Percentiles rank a stretch among this genome's conserved stretches.
Conservation (phyloP, 2,888 invertebrate species). For the Acrobasis repandana region DNA sequence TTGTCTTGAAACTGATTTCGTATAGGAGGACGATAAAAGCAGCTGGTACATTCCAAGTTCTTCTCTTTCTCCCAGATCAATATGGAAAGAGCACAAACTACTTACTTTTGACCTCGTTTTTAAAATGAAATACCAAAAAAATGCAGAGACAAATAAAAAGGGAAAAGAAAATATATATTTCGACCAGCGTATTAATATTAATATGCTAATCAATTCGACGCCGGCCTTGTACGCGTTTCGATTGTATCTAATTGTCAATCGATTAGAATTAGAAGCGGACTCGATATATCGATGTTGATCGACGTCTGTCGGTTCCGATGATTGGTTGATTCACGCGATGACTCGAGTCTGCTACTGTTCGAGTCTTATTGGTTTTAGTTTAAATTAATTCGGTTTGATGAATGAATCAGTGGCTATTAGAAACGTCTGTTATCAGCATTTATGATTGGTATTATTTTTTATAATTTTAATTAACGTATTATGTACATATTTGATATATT, state of each 20-base stretch:
- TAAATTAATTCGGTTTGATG: neutral
- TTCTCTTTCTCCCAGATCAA: too few relatives aligned
- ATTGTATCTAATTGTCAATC: slow-evolving; percentile 16
- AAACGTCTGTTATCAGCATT: too few relatives aligned
- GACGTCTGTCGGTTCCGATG: slow-evolving; percentile 3
- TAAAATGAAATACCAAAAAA: too few relatives aligned
- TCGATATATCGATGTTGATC: slow-evolving; percentile 7
- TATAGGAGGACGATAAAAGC: too few relatives aligned
- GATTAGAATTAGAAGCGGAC: neutral
- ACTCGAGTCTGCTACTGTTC: slow-evolving; percentile 1
- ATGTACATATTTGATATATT: too few relatives aligned
- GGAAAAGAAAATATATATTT: neutral
- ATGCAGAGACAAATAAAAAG: neutral
- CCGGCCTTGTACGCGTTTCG: neutral
- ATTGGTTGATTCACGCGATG: slow-evolving; percentile 11
- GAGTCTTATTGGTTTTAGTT: neutral
- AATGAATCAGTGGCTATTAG: neutral
- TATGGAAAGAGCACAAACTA: too few relatives aligned
- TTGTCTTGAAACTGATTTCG: too few relatives aligned
- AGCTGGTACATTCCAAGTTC: too few relatives aligned
- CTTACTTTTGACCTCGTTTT: too few relatives aligned
- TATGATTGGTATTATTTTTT: too few relatives aligned
- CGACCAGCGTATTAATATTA: neutral
- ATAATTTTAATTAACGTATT: too few relatives aligned
- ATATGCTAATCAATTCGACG: slow-evolving; percentile 2